A percentile compares a stretch with the other conserved stretches of the same genome.
Evolutionary conservation across 2,888 invertebrate species (phyloP).

Genomic region (Mesochorus sp.): DNA sequence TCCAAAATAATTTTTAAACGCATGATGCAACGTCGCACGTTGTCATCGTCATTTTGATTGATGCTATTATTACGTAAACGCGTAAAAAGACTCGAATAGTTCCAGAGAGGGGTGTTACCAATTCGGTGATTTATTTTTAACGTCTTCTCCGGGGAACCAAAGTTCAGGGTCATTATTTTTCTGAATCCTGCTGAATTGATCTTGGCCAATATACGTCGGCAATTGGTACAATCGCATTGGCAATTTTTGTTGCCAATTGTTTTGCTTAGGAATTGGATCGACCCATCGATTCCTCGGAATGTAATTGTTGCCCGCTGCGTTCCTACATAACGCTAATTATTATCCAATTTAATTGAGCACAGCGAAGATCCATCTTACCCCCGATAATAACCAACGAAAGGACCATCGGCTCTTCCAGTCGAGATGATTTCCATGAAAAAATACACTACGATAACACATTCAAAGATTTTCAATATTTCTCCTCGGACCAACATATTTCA

Average conservation of each 20-base stretch:
- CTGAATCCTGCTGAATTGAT: background rate
- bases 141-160: background rate
- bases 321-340: too few species aligned
- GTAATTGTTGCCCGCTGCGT: background rate
- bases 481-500: background rate
- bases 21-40: background rate
- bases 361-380: too few species aligned
- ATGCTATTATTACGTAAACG: conserved; percentile 1
- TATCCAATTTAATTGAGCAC: too few species aligned
- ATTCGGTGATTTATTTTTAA: background rate
- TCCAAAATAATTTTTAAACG: background rate
- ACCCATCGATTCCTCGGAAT: background rate
- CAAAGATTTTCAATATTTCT: background rate
- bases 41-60: background rate
- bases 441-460: background rate
- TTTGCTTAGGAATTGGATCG: background rate
- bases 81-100: background rate
- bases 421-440: background rate
- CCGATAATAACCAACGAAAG: background rate
- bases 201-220: conserved; percentile 8
- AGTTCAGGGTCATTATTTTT: background rate
- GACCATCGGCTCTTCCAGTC: background rate
- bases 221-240: background rate
- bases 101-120: background rate
- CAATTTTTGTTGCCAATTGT: background rate